A percentile compares a stretch with the other conserved stretches of the same genome.
phyloP scores from a whole-genome alignment of 2,113 vertebrate genomes.

The Dasyurus viverrinus region DNA sequence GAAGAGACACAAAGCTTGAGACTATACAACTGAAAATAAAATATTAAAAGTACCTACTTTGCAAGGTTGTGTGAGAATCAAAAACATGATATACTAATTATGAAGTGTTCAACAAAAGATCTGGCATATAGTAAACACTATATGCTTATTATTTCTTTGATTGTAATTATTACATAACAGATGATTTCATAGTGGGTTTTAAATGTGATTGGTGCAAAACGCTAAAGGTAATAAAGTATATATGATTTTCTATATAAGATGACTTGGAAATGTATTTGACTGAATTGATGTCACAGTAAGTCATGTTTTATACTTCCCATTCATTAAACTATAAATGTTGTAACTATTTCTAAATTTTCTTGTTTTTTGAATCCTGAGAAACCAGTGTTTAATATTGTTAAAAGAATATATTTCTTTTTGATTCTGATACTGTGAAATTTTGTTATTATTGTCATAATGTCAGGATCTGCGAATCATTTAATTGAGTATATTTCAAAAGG shows the following conservation, averaged over 20 bases:
- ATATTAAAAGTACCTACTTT: neutral
- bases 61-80: neutral
- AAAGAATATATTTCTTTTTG: neutral
- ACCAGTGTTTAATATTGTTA: neutral
- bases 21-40: neutral
- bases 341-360: neutral
- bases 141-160: neutral
- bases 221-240: neutral
- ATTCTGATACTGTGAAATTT: neutral
- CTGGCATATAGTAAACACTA: neutral
- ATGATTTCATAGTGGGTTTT: neutral
- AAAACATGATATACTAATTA: too few species aligned
- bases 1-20: neutral
- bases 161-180: neutral
- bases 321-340: neutral
- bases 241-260: neutral
- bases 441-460: neutral
- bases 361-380: neutral
- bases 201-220: neutral
- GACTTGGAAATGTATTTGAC: neutral
- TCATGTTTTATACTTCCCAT: neutral
- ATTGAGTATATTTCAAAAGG: neutral
- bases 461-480: neutral
- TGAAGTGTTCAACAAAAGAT: neutral
- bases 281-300: neutral